These are phyloP conservation scores for Meghimatium bilineatum DNA, from an alignment of 2,888 invertebrate species.

Conservation along the genomic window DNA sequence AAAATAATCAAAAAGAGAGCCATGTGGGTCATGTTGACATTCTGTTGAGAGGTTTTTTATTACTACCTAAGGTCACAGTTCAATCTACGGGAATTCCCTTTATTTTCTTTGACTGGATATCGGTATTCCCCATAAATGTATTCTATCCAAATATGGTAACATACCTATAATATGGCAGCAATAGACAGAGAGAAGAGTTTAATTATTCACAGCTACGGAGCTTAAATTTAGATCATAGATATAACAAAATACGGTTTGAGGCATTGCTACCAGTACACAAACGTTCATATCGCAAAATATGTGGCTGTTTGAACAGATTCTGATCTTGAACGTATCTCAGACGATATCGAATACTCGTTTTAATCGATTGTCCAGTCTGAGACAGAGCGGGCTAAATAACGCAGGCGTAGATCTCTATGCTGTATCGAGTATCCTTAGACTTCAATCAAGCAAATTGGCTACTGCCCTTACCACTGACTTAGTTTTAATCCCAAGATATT, in stretches of 20 bases:
- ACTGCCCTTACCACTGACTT: slow-evolving; percentile 32
- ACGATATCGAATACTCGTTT: slow-evolving; percentile 14
- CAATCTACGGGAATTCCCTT: too few species aligned
- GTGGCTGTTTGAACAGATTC: not conserved
- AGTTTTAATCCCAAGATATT: slow-evolving; percentile 30
- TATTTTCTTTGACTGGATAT: too few species aligned
- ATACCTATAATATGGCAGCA: too few species aligned
- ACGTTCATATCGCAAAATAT: not conserved
- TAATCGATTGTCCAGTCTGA: slow-evolving; percentile 17
- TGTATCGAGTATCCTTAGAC: slow-evolving; percentile 18
- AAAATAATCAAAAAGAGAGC: too few species aligned
- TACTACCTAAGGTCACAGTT: too few species aligned
- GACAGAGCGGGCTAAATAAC: slow-evolving; percentile 6
- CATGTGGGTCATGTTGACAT: too few species aligned
- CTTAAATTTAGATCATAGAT: not conserved
- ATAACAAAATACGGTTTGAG: not conserved
- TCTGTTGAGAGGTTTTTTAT: too few species aligned
- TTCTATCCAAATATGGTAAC: too few species aligned
- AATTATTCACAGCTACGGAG: not conserved
- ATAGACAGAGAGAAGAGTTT: too few species aligned
- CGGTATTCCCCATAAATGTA: too few species aligned
- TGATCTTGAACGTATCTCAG: not conserved
- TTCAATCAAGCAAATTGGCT: slow-evolving; percentile 46
- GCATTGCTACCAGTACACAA: not conserved
- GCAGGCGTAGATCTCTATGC: slow-evolving; percentile 5